These are phyloP conservation scores for Columba guinea DNA, from an alignment of 2,797 vertebrate genomes.

Conservation along the genomic window DNA sequence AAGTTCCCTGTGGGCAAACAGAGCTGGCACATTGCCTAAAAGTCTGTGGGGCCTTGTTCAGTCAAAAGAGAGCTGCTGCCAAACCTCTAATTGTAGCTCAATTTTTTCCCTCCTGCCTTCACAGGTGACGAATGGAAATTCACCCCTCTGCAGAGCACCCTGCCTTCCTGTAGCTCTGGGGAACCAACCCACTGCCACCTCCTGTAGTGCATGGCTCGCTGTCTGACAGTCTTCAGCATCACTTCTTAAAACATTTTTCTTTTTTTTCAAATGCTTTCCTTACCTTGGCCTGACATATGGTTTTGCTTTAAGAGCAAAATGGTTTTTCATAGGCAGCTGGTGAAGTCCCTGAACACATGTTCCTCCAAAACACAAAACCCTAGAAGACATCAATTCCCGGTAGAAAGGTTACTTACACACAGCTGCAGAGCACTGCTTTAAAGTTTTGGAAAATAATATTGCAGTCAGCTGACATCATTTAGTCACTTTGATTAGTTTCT, in stretches of 20 bases:
- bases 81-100: background rate
- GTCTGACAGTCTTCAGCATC: slow-evolving; percentile 34
- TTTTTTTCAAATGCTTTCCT: slow-evolving; percentile 23
- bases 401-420: slow-evolving; percentile 9
- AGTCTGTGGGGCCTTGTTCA: background rate
- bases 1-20: background rate
- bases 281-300: slow-evolving; percentile 61
- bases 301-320: slow-evolving; percentile 63
- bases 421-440: slow-evolving; percentile 7
- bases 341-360: background rate
- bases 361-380: slow-evolving; percentile 8
- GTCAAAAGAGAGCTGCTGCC: slow-evolving; percentile 20
- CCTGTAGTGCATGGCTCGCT: background rate
- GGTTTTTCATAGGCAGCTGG: slow-evolving; percentile 48
- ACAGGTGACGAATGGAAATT: background rate
- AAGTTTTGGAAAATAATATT: slow-evolving; percentile 10
- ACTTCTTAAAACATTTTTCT: slow-evolving; percentile 39
- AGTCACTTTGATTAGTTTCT: slow-evolving; percentile 58
- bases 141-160: background rate
- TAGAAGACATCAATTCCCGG: slow-evolving; percentile 12
- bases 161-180: background rate
- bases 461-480: slow-evolving; percentile 29
- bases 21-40: accelerated
- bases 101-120: background rate
- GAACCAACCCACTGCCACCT: background rate